These are phyloP conservation scores for Ligdia adustata DNA, from an alignment of 2,888 invertebrate genomes.

Conservation along the genomic window DNA sequence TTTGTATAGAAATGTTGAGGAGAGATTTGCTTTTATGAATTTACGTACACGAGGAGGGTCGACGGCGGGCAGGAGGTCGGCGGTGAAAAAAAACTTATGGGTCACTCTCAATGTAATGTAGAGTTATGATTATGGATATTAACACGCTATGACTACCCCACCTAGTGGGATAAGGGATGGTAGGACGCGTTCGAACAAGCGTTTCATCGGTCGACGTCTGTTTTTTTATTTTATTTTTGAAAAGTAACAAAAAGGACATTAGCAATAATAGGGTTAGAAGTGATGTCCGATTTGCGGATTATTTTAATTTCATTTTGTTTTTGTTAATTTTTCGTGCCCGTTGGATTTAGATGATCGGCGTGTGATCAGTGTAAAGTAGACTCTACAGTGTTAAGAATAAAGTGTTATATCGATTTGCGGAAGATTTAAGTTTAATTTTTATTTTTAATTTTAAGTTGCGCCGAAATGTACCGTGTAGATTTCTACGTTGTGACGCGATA, in stretches of 20 bases:
- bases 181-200: too few species aligned
- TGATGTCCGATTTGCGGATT: slow-evolving; percentile 22
- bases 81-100: too few species aligned
- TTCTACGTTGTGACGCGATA: slow-evolving; percentile 28
- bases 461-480: slow-evolving; percentile 38
- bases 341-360: slow-evolving; percentile 30
- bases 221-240: too few species aligned
- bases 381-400: slow-evolving; percentile 59
- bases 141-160: too few species aligned
- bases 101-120: too few species aligned
- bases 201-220: slow-evolving; percentile 29
- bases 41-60: too few species aligned
- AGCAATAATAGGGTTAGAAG: slow-evolving; percentile 42
- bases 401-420: slow-evolving; percentile 60
- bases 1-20: too few species aligned
- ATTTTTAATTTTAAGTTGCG: slow-evolving; percentile 44
- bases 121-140: too few species aligned
- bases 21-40: too few species aligned
- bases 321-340: slow-evolving; percentile 19
- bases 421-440: slow-evolving; percentile 49
- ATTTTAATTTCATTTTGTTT: too few species aligned
- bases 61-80: too few species aligned
- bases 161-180: too few species aligned
- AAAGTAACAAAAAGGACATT: slow-evolving; percentile 33
- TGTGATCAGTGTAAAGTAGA: slow-evolving; percentile 44